phyloP scores from a whole-genome alignment of 2,888 invertebrate species.

The Coremacera marginata region DNA sequence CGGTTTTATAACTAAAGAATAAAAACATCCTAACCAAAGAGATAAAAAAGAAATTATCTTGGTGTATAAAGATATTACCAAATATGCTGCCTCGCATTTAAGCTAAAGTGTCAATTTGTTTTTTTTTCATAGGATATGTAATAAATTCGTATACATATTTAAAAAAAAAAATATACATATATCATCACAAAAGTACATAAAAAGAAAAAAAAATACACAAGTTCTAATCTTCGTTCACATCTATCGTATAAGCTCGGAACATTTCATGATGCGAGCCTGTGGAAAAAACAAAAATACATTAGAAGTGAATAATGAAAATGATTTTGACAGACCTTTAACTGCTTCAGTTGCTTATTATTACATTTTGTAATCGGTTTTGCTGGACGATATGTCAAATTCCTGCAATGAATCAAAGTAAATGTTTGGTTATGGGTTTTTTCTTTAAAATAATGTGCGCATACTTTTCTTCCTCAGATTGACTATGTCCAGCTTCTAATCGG shows the following conservation, averaged over 20 bases:
- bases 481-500: slow-evolving; percentile 4
- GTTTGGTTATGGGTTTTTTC: not conserved
- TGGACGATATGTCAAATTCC: slow-evolving; percentile 41
- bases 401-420: not conserved
- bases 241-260: slow-evolving; percentile 36
- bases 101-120: not conserved
- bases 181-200: slow-evolving; percentile 15
- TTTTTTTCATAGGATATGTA: not conserved
- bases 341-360: slow-evolving; percentile 40
- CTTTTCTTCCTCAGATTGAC: slow-evolving; percentile 33
- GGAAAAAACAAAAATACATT: not conserved
- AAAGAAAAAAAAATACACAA: not conserved
- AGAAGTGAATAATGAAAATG: not conserved
- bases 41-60: not conserved
- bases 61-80: not conserved
- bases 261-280: slow-evolving; percentile 43
- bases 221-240: not conserved
- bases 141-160: not conserved
- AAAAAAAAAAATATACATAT: slow-evolving; percentile 21
- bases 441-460: not conserved
- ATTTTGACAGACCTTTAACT: slow-evolving; percentile 37
- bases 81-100: not conserved
- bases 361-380: slow-evolving; percentile 23
- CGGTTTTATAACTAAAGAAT: too few species aligned
- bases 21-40: not conserved